Evolutionary conservation across 2,797 vertebrate species (phyloP).

Genomic region (Cyprinodon diabolis): DNA sequence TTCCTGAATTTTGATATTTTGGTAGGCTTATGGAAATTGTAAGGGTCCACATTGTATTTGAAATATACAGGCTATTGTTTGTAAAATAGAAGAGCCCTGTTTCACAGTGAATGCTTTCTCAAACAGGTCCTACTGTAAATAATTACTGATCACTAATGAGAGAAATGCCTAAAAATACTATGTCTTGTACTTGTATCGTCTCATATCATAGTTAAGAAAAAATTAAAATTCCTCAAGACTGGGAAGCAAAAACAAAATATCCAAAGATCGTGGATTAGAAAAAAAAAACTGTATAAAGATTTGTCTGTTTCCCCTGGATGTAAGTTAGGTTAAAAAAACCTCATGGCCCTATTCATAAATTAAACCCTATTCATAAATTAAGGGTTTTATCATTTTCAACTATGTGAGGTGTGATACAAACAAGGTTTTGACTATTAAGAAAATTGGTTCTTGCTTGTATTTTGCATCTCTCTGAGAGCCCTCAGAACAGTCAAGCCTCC

Average conservation of each 20-base stretch:
- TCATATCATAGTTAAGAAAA: neutral
- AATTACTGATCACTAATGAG: neutral
- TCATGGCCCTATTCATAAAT: neutral
- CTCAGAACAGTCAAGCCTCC: conserved; percentile 57
- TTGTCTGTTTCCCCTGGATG: no score
- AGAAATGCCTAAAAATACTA: neutral
- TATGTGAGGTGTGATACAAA: conserved; percentile 10
- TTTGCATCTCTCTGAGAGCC: conserved; percentile 24
- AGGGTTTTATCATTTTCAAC: neutral
- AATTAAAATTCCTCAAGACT: neutral
- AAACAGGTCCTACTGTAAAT: neutral
- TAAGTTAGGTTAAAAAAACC: neutral
- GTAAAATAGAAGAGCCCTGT: neutral
- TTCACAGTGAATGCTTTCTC: neutral
- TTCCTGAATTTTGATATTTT: neutral
- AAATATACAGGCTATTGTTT: neutral
- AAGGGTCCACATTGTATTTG: neutral
- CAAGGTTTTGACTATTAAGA: neutral
- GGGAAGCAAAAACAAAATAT: neutral
- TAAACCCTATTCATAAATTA: neutral
- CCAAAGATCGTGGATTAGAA: no score
- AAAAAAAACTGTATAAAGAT: no score
- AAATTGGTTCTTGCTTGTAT: conserved; percentile 27
- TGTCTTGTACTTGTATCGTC: neutral
- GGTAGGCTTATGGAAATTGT: neutral